Base-by-base conservation (phyloP, 1,140 invertebrate genomes). In the Hydropsyche tenuis region DNA sequence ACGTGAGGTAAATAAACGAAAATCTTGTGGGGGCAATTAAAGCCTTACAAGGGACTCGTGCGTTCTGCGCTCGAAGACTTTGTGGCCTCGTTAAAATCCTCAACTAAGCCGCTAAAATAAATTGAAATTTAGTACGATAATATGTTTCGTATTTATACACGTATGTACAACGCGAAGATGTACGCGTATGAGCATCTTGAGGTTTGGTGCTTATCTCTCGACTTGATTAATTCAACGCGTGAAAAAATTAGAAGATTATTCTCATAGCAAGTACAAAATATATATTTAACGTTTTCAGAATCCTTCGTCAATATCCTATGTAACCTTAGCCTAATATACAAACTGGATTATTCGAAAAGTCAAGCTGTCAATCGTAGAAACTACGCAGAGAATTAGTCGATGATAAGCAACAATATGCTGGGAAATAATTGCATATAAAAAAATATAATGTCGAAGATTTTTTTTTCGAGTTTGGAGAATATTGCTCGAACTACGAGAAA, bases 101-200 rank as follows among this genome's bases (percentile, higher is more conserved):
- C n/a, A 53, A 16, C 11, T 46, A 46, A 46, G 11, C 45, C 48
- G 48, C 18, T 9, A 16, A 20, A 60, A 60, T 60, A 60, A 60
- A 60, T 60, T 60, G 56, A 60, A 60, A 60, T 60, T 60, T 23
- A 60, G 14, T 22, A 60, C 56, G 23, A 60, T 25, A 12, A 56
- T 56, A 22, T 37, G 9, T 37, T 9, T 37, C 30, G 30, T 9
- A 37, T 37, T 37, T n/a, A n/a, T n/a, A n/a, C n/a, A n/a, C n/a
- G 22, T 56, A 27, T 27, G 56, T 60, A 25, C 48, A 23, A 60
- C 1, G 20, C 16, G 20, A 60, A 60, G 3, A 23, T 60, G 18
- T 20, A 25, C 14, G 5, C 12, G n/a, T 60, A 60, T 3, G 56
- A 22, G 56, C 11, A 22, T 22, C 12, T 60, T 60, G 23, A 60